phyloP scores from a whole-genome alignment of 2,797 vertebrate genomes.

The Chlorospingus flavigularis region DNA sequence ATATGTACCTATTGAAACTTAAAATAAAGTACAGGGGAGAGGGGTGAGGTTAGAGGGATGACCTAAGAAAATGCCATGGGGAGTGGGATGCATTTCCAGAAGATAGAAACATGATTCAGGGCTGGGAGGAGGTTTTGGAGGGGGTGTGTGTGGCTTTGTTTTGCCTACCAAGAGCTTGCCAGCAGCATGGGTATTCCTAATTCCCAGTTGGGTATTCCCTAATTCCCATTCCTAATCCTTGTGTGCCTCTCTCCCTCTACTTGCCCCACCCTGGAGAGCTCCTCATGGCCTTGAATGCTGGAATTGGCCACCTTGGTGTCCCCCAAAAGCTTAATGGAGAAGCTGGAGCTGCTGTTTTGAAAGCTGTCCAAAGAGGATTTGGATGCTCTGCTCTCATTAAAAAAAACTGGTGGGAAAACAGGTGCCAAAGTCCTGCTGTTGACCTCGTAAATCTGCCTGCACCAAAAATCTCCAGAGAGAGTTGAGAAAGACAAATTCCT shows the following conservation, averaged over 20 bases:
- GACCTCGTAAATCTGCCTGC: background rate
- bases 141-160: accelerated
- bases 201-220: background rate
- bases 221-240: background rate
- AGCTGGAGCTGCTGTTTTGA: background rate
- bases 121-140: background rate
- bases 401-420: background rate
- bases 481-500: background rate
- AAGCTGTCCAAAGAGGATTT: background rate
- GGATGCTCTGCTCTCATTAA: background rate
- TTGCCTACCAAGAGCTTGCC: background rate
- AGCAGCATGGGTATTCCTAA: background rate
- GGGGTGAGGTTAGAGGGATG: accelerated
- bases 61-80: background rate
- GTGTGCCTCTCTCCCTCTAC: accelerated
- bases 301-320: background rate
- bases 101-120: background rate
- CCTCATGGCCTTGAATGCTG: background rate
- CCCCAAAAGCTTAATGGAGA: background rate
- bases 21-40: background rate
- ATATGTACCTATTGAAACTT: background rate
- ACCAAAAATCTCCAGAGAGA: background rate
- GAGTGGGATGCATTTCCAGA: background rate
- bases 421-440: background rate
- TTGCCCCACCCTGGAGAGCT: accelerated